phyloP scores from a whole-genome alignment of 2,888 invertebrate species.

The Tolmerus cingulatus region DNA sequence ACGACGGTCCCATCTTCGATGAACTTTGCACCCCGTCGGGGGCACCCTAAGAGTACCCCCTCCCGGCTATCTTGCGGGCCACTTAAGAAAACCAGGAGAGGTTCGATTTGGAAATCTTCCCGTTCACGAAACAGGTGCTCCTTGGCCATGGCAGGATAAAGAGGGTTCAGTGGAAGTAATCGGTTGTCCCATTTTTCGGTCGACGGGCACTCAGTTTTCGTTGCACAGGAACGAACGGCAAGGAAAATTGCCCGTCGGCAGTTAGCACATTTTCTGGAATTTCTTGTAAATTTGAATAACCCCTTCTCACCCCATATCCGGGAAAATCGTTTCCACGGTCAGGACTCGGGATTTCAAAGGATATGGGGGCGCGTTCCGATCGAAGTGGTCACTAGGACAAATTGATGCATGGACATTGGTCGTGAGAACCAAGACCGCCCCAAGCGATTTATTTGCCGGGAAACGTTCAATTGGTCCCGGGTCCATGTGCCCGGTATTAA shows the following conservation, averaged over 20 bases:
- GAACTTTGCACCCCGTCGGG: not conserved
- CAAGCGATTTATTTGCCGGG: not conserved
- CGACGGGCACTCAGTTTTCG: not conserved
- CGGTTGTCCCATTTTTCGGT: not conserved
- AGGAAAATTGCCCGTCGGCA: not conserved
- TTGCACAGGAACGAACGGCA: not conserved
- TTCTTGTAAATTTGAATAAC: not conserved
- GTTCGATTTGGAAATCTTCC: not conserved
- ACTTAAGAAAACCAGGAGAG: slow-evolving; percentile 10
- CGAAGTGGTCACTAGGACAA: not conserved
- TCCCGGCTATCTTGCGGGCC: not conserved
- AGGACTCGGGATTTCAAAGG: not conserved
- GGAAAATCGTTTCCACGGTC: not conserved
- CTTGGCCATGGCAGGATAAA: not conserved
- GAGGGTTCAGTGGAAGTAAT: not conserved
- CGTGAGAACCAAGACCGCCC: not conserved
- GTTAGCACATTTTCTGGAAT: not conserved
- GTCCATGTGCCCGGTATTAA: not conserved
- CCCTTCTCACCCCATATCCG: not conserved
- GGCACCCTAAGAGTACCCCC: not conserved
- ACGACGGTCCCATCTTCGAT: too few species aligned
- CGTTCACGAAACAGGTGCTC: not conserved
- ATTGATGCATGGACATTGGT: not conserved
- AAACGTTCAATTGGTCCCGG: not conserved
- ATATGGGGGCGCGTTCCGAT: not conserved